These are phyloP conservation scores for Echinops telfairi DNA, from an alignment of 2,113 vertebrate genomes.

Conservation along the genomic window DNA sequence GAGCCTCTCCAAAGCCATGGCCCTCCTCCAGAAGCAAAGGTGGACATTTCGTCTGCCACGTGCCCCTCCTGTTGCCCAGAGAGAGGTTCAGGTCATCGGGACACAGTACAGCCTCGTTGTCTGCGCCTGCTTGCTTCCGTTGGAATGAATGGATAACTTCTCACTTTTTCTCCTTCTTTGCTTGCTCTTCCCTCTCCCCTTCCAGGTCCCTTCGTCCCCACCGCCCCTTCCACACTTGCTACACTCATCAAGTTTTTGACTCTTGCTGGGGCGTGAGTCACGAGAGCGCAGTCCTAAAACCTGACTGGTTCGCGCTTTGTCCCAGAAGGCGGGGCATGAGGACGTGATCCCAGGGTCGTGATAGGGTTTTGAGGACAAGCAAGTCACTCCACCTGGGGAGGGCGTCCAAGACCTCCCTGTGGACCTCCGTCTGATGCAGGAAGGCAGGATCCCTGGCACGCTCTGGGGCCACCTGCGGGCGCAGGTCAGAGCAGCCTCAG, in stretches of 20 bases:
- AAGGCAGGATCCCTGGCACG: too few relatives aligned
- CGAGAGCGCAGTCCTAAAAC: too few relatives aligned
- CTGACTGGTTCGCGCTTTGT: too few relatives aligned
- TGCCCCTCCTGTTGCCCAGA: neutral
- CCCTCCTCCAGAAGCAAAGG: neutral
- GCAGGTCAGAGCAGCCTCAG: too few relatives aligned
- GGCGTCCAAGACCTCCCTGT: too few relatives aligned
- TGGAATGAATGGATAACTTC: neutral
- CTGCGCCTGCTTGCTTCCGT: neutral
- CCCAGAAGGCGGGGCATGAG: too few relatives aligned
- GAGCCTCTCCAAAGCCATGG: neutral
- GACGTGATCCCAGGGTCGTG: too few relatives aligned
- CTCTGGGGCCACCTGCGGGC: too few relatives aligned
- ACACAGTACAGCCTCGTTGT: too few relatives aligned
- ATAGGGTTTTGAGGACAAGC: too few relatives aligned
- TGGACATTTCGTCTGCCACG: neutral
- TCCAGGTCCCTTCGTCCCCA: neutral
- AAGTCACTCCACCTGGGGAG: too few relatives aligned
- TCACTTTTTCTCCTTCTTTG: neutral
- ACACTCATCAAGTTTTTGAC: neutral
- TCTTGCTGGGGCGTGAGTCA: neutral
- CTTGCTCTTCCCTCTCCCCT: neutral
- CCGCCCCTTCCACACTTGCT: neutral
- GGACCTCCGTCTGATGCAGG: too few relatives aligned
- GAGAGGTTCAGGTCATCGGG: neutral